Base-by-base conservation (phyloP, 2,888 invertebrate genomes). In the Ceraclea dissimilis region DNA sequence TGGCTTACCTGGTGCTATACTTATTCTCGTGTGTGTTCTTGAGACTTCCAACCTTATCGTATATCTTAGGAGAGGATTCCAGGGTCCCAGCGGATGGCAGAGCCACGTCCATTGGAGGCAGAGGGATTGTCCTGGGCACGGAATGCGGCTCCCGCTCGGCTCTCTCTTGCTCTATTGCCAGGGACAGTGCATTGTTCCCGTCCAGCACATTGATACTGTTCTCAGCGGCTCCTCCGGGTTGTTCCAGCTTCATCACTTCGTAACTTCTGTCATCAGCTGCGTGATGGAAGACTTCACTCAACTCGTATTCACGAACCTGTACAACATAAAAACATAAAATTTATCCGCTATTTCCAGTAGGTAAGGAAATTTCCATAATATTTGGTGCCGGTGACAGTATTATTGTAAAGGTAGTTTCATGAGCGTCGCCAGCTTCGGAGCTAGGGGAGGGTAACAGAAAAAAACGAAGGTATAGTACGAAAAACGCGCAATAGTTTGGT, bases 281-380 rank as follows among this genome's bases (percentile, higher is more conserved):
- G 67, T 86, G 87, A 75, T 90, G 90, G 73, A 91, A 91, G 62
- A 88, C 88, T 75, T 91, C 90, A 63, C 88, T 87, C 63, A 92
- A 75, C 70, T 90, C 90, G 78, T 92, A 93, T 74, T 92, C 91
- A 67, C 88, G 88, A 62, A 91, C 79, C 91, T 92, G 76, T 52
- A 68, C 6, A 13, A 46, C 4, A 19, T 13, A 17, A 43, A 5
- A 43, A 43, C 13, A 33, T 10, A 13, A 33, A n/a, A n/a, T n/a
- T n/a, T n/a, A n/a, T n/a, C n/a, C n/a, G n/a, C n/a, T n/a, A n/a
- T n/a, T n/a, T n/a, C n/a, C n/a, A n/a, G n/a, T n/a, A n/a, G n/a
- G n/a, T n/a, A n/a, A n/a, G n/a, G n/a, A n/a, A n/a, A n/a, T n/a
- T n/a, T n/a, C n/a, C n/a, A n/a, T n/a, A n/a, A n/a, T n/a, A n/a